A percentile compares a stretch with the other conserved stretches of the same genome.
Evolutionary conservation across 2,797 vertebrate species (phyloP).

Genomic region (Schizothorax lantsangensis): DNA sequence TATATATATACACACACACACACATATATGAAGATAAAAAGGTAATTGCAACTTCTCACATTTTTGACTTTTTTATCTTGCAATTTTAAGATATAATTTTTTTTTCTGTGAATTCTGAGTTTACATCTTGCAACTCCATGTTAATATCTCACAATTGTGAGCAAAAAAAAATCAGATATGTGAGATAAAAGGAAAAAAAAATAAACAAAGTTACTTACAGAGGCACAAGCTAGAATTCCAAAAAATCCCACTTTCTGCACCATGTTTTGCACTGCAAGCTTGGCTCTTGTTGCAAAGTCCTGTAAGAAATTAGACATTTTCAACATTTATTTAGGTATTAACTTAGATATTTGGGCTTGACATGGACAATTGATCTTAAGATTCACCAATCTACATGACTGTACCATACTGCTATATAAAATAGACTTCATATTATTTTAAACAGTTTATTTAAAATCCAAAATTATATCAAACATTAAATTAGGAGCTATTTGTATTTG

Average conservation of each 20-base stretch:
- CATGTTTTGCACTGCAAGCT: constrained; percentile 93
- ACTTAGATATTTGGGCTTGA: not conserved
- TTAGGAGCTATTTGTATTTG: not conserved
- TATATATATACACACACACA: no score
- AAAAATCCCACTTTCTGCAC: constrained; percentile 98
- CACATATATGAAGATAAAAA: no score
- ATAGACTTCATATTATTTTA: not conserved
- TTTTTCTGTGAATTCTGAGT: not conserved
- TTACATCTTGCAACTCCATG: not conserved
- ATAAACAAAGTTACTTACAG: constrained; percentile 69
- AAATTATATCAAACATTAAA: not conserved
- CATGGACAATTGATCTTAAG: not conserved
- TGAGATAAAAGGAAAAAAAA: no score
- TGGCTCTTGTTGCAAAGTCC: constrained; percentile 94
- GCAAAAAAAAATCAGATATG: not conserved
- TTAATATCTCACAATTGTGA: not conserved
- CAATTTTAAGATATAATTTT: no score
- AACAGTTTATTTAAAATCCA: not conserved
- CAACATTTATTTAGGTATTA: not conserved
- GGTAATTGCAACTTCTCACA: not conserved
- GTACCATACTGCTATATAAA: not conserved
- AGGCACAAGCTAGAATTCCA: constrained; percentile 96
- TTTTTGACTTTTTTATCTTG: no score
- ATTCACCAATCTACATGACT: not conserved
- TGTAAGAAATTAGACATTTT: constrained; percentile 66